These are phyloP conservation scores for Stomatorhinus ivindoensis DNA, from an alignment of 2,113 vertebrate genomes.

Conservation along the genomic window DNA sequence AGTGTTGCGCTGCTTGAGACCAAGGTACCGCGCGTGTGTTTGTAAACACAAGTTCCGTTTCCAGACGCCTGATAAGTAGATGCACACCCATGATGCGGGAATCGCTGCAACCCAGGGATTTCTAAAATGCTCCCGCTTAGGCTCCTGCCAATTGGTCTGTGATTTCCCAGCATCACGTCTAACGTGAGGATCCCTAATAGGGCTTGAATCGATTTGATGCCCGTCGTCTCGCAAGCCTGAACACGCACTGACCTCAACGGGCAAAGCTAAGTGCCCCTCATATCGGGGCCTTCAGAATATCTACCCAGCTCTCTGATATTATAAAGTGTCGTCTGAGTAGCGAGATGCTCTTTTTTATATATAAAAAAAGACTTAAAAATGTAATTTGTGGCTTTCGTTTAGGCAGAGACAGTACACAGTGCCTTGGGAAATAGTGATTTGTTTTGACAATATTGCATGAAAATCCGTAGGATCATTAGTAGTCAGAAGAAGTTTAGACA, in stretches of 20 bases:
- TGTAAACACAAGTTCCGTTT: not conserved
- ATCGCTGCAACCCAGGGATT: not conserved
- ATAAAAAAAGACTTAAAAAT: not conserved
- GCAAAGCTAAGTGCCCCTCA: conserved; percentile 51
- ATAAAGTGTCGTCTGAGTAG: not conserved
- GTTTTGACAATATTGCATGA: not conserved
- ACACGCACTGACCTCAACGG: conserved; percentile 53
- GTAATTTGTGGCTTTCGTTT: not conserved
- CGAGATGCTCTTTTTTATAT: not conserved
- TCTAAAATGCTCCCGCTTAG: not conserved
- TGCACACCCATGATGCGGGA: not conserved
- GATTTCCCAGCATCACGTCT: conserved; percentile 48
- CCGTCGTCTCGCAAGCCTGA: conserved; percentile 57
- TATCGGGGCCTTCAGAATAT: not conserved
- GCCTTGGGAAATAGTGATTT: not conserved
- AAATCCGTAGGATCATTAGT: not conserved
- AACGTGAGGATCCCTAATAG: conserved; percentile 50
- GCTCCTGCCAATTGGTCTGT: not conserved
- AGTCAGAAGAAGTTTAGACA: not conserved
- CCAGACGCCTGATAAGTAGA: not conserved
- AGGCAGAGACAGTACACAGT: not conserved
- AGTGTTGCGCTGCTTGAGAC: not conserved
- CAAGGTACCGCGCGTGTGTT: too few species aligned
- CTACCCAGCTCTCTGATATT: not conserved
- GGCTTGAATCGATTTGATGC: conserved; percentile 58